Conservation (phyloP, 2,888 invertebrate species). For the Caradrina clavipalpis region DNA sequence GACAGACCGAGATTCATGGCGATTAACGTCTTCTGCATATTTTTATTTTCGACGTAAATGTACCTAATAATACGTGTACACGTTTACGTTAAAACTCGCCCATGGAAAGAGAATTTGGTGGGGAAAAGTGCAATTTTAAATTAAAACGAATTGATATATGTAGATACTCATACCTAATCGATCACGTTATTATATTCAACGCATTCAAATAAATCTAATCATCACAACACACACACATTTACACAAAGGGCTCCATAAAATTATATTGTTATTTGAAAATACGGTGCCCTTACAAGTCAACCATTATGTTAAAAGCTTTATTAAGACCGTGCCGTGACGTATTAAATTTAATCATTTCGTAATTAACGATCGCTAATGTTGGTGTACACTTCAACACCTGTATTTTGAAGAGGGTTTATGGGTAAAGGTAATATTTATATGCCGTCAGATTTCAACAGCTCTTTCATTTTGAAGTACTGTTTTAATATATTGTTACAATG, state of each 20-base stretch:
- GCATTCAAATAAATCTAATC: constrained; percentile 1
- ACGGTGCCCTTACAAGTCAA: constrained; percentile 24
- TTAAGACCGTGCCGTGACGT: constrained; percentile 27
- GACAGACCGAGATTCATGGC: background rate
- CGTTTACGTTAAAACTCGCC: too few species aligned
- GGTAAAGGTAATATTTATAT: constrained; percentile 21
- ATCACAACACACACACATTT: background rate
- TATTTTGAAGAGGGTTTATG: constrained; percentile 39
- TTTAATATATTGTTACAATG: too few species aligned
- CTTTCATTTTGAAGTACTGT: constrained; percentile 12
- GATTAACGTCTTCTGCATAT: background rate
- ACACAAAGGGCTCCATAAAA: background rate
- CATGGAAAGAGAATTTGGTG: too few species aligned
- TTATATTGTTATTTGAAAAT: constrained; percentile 33
- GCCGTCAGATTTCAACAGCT: constrained; percentile 17
- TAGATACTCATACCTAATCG: too few species aligned
- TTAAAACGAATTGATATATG: too few species aligned
- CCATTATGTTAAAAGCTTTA: constrained; percentile 49
- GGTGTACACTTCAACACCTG: constrained; percentile 32
- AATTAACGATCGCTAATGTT: constrained; percentile 48
- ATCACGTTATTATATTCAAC: background rate
- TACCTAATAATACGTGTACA: too few species aligned
- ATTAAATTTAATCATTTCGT: constrained; percentile 45
- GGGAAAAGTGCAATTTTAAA: too few species aligned
- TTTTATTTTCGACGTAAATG: too few species aligned